Evolutionary conservation across 2,888 invertebrate genomes (phyloP).

Genomic region (Sesia apiformis): DNA sequence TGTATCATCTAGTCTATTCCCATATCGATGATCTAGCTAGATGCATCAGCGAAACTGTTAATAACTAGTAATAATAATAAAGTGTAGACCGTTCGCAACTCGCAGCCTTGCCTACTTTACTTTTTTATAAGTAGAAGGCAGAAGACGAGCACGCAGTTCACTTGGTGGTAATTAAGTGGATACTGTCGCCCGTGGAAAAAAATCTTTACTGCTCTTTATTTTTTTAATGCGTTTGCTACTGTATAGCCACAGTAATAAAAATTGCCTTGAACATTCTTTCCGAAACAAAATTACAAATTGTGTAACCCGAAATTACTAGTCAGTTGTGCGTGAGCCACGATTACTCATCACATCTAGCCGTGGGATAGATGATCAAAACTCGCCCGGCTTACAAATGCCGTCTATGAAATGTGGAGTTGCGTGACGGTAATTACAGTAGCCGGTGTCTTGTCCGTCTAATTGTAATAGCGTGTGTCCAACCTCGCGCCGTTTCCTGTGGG

Average conservation of each 20-base stretch:
- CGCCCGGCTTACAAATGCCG: conserved; percentile 2
- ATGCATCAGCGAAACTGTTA: too few species aligned
- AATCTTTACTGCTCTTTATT: too few species aligned
- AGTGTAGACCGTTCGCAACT: too few species aligned
- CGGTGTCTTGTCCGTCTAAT: conserved; percentile 50
- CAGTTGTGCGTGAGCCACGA: too few species aligned
- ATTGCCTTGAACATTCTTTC: too few species aligned
- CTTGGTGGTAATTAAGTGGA: not conserved
- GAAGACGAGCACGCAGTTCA: not conserved
- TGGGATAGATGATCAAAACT: not conserved
- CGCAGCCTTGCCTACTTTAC: not conserved
- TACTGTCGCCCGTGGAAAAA: not conserved
- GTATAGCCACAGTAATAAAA: too few species aligned
- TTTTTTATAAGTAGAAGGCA: not conserved
- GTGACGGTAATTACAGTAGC: conserved; percentile 53
- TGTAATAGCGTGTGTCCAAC: conserved; percentile 33
- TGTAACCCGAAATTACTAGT: too few species aligned
- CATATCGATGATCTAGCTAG: too few species aligned
- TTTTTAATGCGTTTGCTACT: too few species aligned
- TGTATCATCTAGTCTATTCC: too few species aligned
- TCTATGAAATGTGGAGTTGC: conserved; percentile 22
- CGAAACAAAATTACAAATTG: too few species aligned
- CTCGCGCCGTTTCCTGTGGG: not conserved
- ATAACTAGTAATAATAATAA: too few species aligned
- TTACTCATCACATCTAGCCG: not conserved